Base-by-base conservation (phyloP, 2,113 vertebrate genomes). In the Rhinichthys klamathensis region DNA sequence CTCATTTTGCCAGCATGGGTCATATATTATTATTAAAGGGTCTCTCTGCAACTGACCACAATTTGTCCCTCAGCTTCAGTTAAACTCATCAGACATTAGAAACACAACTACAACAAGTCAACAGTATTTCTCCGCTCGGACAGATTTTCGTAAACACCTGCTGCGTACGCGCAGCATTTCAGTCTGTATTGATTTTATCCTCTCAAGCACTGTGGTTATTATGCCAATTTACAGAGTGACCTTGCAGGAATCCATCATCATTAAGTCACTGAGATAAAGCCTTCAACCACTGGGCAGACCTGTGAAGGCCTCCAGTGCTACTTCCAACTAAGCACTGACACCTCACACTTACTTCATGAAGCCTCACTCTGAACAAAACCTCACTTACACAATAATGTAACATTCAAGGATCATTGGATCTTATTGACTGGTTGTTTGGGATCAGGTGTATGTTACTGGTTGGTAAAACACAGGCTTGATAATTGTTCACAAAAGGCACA, bases 171-270 rank as follows among this genome's bases (percentile, higher is more conserved):
- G 72, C 73, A 73, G 82, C 63, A 15, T 27, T 51, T 54, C 83
- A 74, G 78, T 27, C 25, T 5, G 18, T 78, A 85, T 80, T 32
- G 89, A 89, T 83, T 83, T 61, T 63, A 72, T 88, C 27, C 76
- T n/a, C 46, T 80, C 69, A 81, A 32, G 27, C 60, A 32, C 58
- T 23, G 30, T 76, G 76, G 83, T 83, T 88, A 86, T 84, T 67
- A 82, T 74, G 60, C 32, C 49, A 67, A 90, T 89, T 83, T 85
- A 82, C 75, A 84, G 46, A 72, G 30, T 88, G 88, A 91, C 91
- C 90, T 91, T 92, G 88, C 63, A 46, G 32, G 82, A 87, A 90
- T 92, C 87, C 84, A 85, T 91, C 88, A 88, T 87, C 75, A 85
- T 89, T 84, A 86, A 86, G 70, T 58, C 21, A 88, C 56, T 21